Conservation (phyloP, 2,888 invertebrate species). For the Ophioninae sp. region DNA sequence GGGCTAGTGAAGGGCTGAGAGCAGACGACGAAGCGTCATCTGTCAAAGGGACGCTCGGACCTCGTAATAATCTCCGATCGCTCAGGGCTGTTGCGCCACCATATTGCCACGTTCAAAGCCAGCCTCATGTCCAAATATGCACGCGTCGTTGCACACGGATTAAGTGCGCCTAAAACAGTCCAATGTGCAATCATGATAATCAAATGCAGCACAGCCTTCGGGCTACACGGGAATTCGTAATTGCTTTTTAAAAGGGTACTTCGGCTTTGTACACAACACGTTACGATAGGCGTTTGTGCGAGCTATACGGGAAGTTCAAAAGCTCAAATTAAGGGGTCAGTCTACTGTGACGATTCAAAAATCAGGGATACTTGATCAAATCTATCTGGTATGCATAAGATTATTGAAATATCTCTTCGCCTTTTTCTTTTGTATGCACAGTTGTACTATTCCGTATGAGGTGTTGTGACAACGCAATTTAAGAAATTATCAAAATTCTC, state of each 20-base stretch:
- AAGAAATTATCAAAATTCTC: too few relatives aligned
- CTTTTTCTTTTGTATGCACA: too few relatives aligned
- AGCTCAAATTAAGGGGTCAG: slow-evolving; percentile 38
- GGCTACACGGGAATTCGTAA: slow-evolving; percentile 22
- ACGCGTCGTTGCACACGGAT: neutral
- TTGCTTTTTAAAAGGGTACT: slow-evolving; percentile 18
- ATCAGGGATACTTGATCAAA: too few relatives aligned
- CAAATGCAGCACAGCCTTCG: neutral
- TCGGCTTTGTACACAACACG: slow-evolving; percentile 6
- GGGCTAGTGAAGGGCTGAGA: neutral
- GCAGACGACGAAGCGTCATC: slow-evolving; percentile 9
- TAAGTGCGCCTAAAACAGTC: neutral
- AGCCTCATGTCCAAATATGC: neutral
- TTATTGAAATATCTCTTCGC: too few relatives aligned
- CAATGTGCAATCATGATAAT: neutral
- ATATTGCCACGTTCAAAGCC: neutral
- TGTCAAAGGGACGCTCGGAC: slow-evolving; percentile 1
- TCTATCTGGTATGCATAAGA: too few relatives aligned
- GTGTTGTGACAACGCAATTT: too few relatives aligned
- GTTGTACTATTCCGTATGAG: too few relatives aligned
- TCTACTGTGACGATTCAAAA: too few relatives aligned
- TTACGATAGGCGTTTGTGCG: neutral
- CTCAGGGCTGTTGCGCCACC: neutral
- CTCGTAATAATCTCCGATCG: neutral
- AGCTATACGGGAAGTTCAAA: slow-evolving; percentile 8